phyloP scores from a whole-genome alignment of 2,888 invertebrate species.

The Andrena fulva region DNA sequence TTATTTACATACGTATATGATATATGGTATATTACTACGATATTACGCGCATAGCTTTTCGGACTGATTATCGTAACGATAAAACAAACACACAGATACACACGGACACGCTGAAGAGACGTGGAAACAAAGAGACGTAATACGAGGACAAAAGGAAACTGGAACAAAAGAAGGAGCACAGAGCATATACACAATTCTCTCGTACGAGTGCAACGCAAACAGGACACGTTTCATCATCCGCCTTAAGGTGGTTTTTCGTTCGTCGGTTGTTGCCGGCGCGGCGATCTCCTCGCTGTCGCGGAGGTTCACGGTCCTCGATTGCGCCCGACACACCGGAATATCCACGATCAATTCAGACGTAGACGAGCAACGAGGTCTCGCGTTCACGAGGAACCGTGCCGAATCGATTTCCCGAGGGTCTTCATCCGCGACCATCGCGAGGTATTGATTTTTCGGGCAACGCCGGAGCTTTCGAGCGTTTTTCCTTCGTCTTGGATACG shows the following conservation, averaged over 20 bases:
- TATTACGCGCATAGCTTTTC: conserved; percentile 82
- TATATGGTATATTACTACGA: conserved; percentile 73
- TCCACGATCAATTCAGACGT: conserved; percentile 35
- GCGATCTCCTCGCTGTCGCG: conserved; percentile 1
- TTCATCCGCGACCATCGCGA: neutral
- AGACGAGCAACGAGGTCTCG: conserved; percentile 3
- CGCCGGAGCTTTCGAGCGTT: neutral
- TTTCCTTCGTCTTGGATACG: neutral
- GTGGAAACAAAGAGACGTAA: conserved; percentile 15
- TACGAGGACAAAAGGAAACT: conserved; percentile 24
- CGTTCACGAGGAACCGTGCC: conserved; percentile 5
- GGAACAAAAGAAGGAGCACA: conserved; percentile 17
- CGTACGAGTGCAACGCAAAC: conserved; percentile 60
- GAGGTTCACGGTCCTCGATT: conserved; percentile 48
- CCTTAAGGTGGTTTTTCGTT: conserved; percentile 37
- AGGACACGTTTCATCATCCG: conserved; percentile 51
- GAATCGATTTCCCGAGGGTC: neutral
- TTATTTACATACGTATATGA: conserved; percentile 73
- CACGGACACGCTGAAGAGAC: neutral
- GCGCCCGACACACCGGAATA: conserved; percentile 26
- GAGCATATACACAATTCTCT: conserved; percentile 35
- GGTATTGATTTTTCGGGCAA: conserved; percentile 21
- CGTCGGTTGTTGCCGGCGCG: conserved; percentile 47
- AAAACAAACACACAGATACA: conserved; percentile 41
- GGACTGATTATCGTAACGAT: conserved; percentile 83